Conservation (phyloP, 2,888 invertebrate genomes). For the Laspeyria flexula region DNA sequence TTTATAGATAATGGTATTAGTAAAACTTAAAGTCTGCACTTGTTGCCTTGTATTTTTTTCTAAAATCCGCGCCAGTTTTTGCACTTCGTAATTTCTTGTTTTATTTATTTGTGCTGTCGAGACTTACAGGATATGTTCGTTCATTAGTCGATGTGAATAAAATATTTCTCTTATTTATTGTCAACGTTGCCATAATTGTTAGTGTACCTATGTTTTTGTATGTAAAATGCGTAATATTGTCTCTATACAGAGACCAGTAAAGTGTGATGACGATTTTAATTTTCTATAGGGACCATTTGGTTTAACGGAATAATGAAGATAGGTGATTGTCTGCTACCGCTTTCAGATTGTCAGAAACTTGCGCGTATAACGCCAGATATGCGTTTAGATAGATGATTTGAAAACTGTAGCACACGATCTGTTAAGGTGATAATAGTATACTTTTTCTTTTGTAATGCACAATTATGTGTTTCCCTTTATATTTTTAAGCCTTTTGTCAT, state of each 20-base stretch:
- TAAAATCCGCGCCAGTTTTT: conserved; percentile 72
- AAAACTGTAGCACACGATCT: conserved; percentile 54
- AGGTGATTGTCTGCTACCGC: conserved; percentile 55
- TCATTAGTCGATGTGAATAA: conserved; percentile 76
- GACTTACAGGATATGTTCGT: conserved; percentile 59
- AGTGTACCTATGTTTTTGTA: conserved; percentile 78
- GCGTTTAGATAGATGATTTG: conserved; percentile 44
- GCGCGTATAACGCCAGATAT: conserved; percentile 73
- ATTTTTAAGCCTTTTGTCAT: conserved; percentile 68
- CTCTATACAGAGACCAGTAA: conserved; percentile 67
- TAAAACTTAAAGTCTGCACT: conserved; percentile 85
- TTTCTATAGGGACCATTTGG: conserved; percentile 84
- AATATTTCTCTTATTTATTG: conserved; percentile 80
- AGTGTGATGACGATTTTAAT: conserved; percentile 82
- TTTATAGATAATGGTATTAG: conserved; percentile 75
- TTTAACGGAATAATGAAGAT: conserved; percentile 66
- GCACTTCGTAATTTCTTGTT: conserved; percentile 57
- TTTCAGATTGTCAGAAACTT: conserved; percentile 50
- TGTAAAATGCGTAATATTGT: conserved; percentile 80
- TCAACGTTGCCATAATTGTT: conserved; percentile 86
- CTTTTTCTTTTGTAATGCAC: conserved; percentile 78
- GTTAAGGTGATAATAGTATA: conserved; percentile 81
- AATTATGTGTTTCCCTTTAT: conserved; percentile 73
- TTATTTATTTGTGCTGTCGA: conserved; percentile 77
- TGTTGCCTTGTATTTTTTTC: conserved; percentile 84